Conservation (phyloP, 2,888 invertebrate genomes). For the Choreutis nemorana region DNA sequence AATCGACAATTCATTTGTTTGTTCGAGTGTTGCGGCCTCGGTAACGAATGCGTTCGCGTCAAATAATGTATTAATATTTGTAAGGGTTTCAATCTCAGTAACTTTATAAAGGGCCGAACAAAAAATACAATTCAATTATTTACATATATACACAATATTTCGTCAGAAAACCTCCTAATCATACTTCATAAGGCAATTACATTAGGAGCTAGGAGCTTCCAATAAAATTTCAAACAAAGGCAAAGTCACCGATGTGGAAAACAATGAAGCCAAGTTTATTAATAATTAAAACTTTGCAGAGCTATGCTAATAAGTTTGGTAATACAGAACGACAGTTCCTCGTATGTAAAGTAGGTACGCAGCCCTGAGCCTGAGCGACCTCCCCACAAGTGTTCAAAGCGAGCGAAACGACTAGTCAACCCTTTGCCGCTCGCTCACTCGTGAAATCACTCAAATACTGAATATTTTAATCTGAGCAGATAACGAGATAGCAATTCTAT, state of each 20-base stretch:
- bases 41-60: slow-evolving; percentile 26
- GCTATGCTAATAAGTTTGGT: slow-evolving; percentile 23
- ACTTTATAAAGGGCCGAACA: too few relatives aligned
- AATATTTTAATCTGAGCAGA: slow-evolving; percentile 68
- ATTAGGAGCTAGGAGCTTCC: slow-evolving; percentile 4
- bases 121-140: too few relatives aligned
- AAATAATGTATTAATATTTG: slow-evolving; percentile 25
- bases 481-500: slow-evolving; percentile 67
- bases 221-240: too few relatives aligned
- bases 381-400: slow-evolving; percentile 64
- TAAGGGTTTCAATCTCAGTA: too few relatives aligned
- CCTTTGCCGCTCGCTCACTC: slow-evolving; percentile 65
- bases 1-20: slow-evolving; percentile 56
- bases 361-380: slow-evolving; percentile 24
- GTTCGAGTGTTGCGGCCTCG: slow-evolving; percentile 42
- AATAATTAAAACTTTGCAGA: too few relatives aligned
- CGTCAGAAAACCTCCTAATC: too few relatives aligned
- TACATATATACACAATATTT: too few relatives aligned
- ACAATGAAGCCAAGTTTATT: too few relatives aligned
- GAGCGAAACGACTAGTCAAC: slow-evolving; percentile 61
- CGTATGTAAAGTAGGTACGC: slow-evolving; percentile 40
- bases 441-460: slow-evolving; percentile 68
- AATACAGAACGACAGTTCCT: slow-evolving; percentile 31
- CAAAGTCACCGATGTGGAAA: too few relatives aligned
- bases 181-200: slow-evolving; percentile 3